Evolutionary conservation across 2,888 invertebrate species (phyloP).

Genomic region (Drosophila setosimentum): DNA sequence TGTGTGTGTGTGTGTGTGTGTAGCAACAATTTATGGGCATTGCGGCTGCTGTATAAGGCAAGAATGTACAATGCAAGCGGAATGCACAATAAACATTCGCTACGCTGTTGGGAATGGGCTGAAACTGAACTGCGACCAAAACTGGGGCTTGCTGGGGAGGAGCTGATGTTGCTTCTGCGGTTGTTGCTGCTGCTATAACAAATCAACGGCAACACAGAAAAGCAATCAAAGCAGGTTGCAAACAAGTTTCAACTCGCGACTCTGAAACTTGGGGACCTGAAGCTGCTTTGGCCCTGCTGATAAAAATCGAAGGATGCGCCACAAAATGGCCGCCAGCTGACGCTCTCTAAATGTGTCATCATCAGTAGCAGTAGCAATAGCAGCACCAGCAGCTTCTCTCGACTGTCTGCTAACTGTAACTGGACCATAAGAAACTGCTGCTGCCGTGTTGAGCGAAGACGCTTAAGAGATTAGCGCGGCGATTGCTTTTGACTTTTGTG

Average conservation of each 20-base stretch:
- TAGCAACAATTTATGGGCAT: conserved; percentile 57
- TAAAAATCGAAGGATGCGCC: conserved; percentile 59
- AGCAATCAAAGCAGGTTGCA: conserved; percentile 79
- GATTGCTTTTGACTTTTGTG: conserved; percentile 51
- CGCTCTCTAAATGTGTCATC: conserved; percentile 62
- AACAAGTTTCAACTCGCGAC: conserved; percentile 62
- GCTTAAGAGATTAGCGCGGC: conserved; percentile 53
- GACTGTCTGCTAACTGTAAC: conserved; percentile 51
- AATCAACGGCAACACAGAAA: conserved; percentile 61
- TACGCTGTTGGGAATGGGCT: conserved; percentile 57
- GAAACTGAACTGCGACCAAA: conserved; percentile 9
- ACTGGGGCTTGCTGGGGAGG: conserved; percentile 32
- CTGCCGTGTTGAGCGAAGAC: conserved; percentile 19
- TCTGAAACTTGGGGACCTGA: conserved; percentile 19
- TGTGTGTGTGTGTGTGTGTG: conserved; percentile 27
- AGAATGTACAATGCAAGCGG: conserved; percentile 79
- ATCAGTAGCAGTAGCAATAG: conserved; percentile 11
- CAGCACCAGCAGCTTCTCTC: conserved; percentile 1
- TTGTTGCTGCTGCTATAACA: conserved; percentile 23
- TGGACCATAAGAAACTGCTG: conserved; percentile 43
- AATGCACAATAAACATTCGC: conserved; percentile 82
- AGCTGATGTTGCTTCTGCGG: conserved; percentile 29
- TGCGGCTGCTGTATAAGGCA: conserved; percentile 49
- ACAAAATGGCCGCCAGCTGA: conserved; percentile 63
- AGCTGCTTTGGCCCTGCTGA: conserved; percentile 45